Evolutionary conservation across 2,888 invertebrate species (phyloP).

Genomic region (Cosmia pyralina): DNA sequence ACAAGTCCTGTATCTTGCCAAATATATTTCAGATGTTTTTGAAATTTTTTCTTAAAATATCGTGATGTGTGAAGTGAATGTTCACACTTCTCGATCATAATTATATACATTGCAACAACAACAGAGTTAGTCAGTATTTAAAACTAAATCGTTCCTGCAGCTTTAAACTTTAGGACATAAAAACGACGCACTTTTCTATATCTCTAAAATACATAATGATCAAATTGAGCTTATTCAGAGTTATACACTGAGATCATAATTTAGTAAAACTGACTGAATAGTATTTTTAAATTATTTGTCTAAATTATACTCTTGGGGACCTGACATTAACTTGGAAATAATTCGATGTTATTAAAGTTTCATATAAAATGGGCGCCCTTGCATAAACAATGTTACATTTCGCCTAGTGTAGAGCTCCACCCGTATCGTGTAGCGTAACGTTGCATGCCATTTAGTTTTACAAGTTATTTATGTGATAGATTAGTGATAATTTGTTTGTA

Average conservation of each 20-base stretch:
- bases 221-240: slow-evolving; percentile 23
- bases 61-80: slow-evolving; percentile 17
- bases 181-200: slow-evolving; percentile 18
- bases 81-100: slow-evolving; percentile 27
- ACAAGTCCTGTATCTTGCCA: slow-evolving; percentile 34
- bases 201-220: slow-evolving; percentile 25
- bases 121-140: slow-evolving; percentile 57
- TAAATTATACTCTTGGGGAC: slow-evolving; percentile 55
- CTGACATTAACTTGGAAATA: slow-evolving; percentile 35
- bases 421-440: slow-evolving; percentile 23
- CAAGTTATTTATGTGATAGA: slow-evolving; percentile 76
- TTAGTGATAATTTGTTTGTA: slow-evolving; percentile 71
- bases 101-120: slow-evolving; percentile 13
- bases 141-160: slow-evolving; percentile 55
- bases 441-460: slow-evolving; percentile 55
- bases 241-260: slow-evolving; percentile 36
- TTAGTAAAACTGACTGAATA: slow-evolving; percentile 64
- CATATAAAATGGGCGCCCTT: slow-evolving; percentile 13
- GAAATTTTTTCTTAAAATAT: slow-evolving; percentile 9
- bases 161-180: slow-evolving; percentile 41
- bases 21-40: slow-evolving; percentile 29
- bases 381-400: slow-evolving; percentile 1
- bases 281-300: slow-evolving; percentile 66
- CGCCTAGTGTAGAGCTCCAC: slow-evolving; percentile 19
- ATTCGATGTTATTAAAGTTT: slow-evolving; percentile 32